These are phyloP conservation scores for Pilophorus perplexus DNA, from an alignment of 2,888 invertebrate genomes.

Conservation along the genomic window DNA sequence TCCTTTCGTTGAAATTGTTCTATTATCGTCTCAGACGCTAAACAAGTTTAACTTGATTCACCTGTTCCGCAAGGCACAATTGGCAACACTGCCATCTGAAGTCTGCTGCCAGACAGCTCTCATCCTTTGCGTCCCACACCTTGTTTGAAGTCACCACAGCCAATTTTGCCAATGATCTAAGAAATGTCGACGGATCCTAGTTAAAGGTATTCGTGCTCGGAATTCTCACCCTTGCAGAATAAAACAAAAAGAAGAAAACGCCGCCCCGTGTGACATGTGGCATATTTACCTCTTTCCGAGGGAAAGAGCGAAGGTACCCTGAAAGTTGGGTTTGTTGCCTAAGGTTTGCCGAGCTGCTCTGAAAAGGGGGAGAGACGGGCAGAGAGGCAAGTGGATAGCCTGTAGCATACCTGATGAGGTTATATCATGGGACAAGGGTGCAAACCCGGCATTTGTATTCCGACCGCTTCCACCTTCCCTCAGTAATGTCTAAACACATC, in stretches of 20 bases:
- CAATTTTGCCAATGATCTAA: slow-evolving; percentile 7
- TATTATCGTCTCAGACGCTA: too few relatives aligned
- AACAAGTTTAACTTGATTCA: too few relatives aligned
- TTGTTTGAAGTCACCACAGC: too few relatives aligned
- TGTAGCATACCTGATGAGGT: slow-evolving; percentile 40
- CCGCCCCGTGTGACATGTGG: slow-evolving; percentile 24
- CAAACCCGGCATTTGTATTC: slow-evolving; percentile 45
- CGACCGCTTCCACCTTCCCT: not conserved
- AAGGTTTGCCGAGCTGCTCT: slow-evolving; percentile 20
- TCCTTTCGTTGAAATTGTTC: too few relatives aligned
- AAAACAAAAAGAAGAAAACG: slow-evolving; percentile 10
- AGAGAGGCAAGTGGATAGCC: slow-evolving; percentile 9
- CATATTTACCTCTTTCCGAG: slow-evolving; percentile 25
- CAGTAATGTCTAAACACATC: slow-evolving; percentile 46
- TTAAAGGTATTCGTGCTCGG: slow-evolving; percentile 10
- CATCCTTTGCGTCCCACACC: too few relatives aligned
- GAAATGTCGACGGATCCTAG: not conserved
- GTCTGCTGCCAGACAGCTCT: slow-evolving; percentile 1
- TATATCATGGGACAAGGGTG: slow-evolving; percentile 39
- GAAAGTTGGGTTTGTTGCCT: slow-evolving; percentile 24
- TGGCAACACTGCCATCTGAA: too few relatives aligned
- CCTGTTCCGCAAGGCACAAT: too few relatives aligned
- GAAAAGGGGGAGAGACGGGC: slow-evolving; percentile 6
- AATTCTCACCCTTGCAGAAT: not conserved
- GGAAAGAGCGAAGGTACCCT: slow-evolving; percentile 2